Conservation (phyloP, 2,888 invertebrate species). For the Mycogona germanica region DNA sequence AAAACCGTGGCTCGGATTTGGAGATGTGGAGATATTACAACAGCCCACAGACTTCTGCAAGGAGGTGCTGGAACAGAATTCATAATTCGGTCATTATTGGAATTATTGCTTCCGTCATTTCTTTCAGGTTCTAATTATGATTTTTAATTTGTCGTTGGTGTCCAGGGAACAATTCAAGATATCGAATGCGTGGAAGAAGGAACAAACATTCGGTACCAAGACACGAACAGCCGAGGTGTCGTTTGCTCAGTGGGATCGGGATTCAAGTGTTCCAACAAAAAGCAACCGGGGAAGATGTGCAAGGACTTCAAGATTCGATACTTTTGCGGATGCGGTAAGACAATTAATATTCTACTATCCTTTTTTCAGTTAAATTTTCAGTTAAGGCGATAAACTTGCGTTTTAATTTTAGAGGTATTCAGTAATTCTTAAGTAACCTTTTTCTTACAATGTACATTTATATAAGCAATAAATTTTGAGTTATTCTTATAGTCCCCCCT, state of each 20-base stretch:
- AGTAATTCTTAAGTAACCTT: too few relatives aligned
- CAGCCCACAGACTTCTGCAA: slow-evolving; percentile 5
- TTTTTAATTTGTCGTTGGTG: background rate
- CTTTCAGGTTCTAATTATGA: background rate
- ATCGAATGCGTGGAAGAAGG: slow-evolving; percentile 27
- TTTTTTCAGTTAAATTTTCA: background rate
- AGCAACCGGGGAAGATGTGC: slow-evolving; percentile 26
- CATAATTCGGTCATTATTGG: too few relatives aligned
- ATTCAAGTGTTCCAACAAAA: slow-evolving; percentile 25
- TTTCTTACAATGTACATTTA: too few relatives aligned
- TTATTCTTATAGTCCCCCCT: too few relatives aligned
- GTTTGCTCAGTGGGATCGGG: slow-evolving; percentile 25
- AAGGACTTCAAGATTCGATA: slow-evolving; percentile 29
- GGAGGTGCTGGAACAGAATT: slow-evolving; percentile 8
- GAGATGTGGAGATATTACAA: slow-evolving; percentile 25
- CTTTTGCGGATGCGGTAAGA: slow-evolving; percentile 28
- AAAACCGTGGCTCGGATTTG: slow-evolving; percentile 23
- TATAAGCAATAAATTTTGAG: too few relatives aligned
- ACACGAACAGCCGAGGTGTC: slow-evolving; percentile 23
- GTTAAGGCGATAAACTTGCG: background rate
- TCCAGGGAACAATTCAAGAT: slow-evolving; percentile 25
- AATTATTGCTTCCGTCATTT: too few relatives aligned
- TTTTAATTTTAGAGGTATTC: background rate
- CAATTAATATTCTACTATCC: slow-evolving; percentile 26
- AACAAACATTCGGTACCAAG: slow-evolving; percentile 20